Base-by-base conservation (phyloP, 2,113 vertebrate genomes). In the Myiagra hebetior region DNA sequence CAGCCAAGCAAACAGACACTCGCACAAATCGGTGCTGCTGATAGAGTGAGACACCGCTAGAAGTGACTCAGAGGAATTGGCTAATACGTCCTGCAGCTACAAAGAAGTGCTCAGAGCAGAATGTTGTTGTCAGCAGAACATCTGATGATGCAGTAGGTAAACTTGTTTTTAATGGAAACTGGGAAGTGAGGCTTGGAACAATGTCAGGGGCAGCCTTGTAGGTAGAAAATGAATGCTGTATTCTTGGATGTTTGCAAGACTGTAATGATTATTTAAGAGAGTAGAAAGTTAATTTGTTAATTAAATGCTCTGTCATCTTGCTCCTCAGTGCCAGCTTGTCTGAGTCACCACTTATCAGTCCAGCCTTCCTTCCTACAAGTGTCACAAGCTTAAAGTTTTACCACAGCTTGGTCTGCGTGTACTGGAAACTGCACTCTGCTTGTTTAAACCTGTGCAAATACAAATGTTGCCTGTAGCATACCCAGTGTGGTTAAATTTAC, bases 261-360 rank as follows among this genome's bases (percentile, higher is more conserved):
- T 62, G 50, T 93, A 89, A 91, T 87, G 87, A 82, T 93, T 89
- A 84, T 88, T 95, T 95, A 95, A 95, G 87, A 85, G 69, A 92
- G 47, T 63, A 87, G 91, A 94, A 91, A 85, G 88, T 77, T 90
- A 93, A 95, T 87, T 91, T 84, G 65, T 87, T 97, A 95, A 97
- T 96, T 96, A 93, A 89, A 86, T 55, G 80, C 79, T 93, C 91
- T 89, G 73, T 97, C 88, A 91, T 76, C 69, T 87, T 79, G 47
- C 42, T 95, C 35, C 76, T 96, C 75, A 77, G 88, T 92, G 94
- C 79, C 96, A 94, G 56, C 78, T 81, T 91, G 22, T 87, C 85
- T 91, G 78, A 96, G 83, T 95, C 94, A 95, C 80, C 77, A 70
- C 72, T 87, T 81, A 86, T 13, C 87, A 97, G 91, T 86, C 44